Conservation (phyloP, 2,797 vertebrate genomes). For the Echiichthys vipera region DNA sequence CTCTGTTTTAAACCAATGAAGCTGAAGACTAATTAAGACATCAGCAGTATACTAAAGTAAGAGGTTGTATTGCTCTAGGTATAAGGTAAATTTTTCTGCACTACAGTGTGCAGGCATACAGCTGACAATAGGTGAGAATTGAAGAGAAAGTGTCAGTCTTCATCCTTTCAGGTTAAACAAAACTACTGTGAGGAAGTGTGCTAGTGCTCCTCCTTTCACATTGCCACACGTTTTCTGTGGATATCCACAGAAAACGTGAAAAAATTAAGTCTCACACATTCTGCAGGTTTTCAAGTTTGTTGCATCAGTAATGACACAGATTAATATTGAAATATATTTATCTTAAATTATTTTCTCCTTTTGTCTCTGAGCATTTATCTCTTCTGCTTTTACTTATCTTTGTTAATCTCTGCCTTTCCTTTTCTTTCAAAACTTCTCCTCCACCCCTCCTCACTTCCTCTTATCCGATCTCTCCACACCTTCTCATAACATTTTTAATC, state of each 20-base stretch:
- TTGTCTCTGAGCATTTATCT: not conserved
- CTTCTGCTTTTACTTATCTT: slow-evolving; percentile 1
- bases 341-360: not conserved
- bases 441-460: not conserved
- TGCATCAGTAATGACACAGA: slow-evolving; percentile 3
- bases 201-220: slow-evolving; percentile 20
- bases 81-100: not conserved
- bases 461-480: not conserved
- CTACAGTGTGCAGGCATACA: too few species aligned
- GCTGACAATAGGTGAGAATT: not conserved
- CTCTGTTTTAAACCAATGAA: not conserved
- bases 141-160: not conserved
- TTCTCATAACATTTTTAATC: slow-evolving; percentile 20
- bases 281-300: slow-evolving; percentile 3
- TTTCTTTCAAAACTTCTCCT: not conserved
- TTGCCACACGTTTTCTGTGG: not conserved
- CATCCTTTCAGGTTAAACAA: slow-evolving; percentile 28
- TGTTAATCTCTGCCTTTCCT: not conserved
- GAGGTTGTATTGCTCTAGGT: not conserved
- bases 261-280: not conserved
- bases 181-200: slow-evolving; percentile 12
- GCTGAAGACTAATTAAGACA: not conserved
- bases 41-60: not conserved
- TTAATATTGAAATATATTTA: not conserved
- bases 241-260: too few species aligned